phyloP scores from a whole-genome alignment of 2,888 invertebrate genomes.

The Parelbella ahira region DNA sequence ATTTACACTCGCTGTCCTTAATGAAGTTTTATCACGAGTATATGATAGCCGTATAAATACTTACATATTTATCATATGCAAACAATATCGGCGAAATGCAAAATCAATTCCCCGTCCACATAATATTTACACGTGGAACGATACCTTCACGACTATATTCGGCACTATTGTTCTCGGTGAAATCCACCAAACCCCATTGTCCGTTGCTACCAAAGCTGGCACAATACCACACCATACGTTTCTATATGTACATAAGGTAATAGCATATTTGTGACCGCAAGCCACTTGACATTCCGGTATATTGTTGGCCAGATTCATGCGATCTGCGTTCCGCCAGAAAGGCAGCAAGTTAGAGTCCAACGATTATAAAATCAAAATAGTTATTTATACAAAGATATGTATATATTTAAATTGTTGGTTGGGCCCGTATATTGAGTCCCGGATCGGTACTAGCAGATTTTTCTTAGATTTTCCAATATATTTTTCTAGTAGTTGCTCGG shows the following conservation, averaged over 20 bases:
- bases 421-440: no score
- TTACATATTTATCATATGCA: constrained; percentile 4
- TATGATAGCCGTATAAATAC: neutral
- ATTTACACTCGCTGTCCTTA: no score
- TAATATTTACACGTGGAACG: constrained; percentile 3
- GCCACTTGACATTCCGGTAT: constrained; percentile 7
- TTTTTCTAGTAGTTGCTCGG: no score
- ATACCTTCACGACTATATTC: constrained; percentile 20
- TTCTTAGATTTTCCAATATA: no score
- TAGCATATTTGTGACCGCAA: constrained; percentile 3
- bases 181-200: constrained; percentile 21
- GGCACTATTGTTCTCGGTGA: constrained; percentile 25
- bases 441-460: no score
- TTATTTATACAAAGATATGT: no score
- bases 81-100: constrained; percentile 28
- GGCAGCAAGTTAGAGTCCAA: no score
- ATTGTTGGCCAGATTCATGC: no score
- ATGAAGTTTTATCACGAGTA: no score
- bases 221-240: constrained; percentile 15
- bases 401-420: no score
- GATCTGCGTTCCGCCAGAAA: no score
- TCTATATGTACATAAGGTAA: neutral
- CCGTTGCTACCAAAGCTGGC: constrained; percentile 15
- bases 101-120: constrained; percentile 17
- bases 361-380: no score